These are phyloP conservation scores for Liolophura sinensis DNA, from an alignment of 1,140 invertebrate genomes.

Conservation along the genomic window DNA sequence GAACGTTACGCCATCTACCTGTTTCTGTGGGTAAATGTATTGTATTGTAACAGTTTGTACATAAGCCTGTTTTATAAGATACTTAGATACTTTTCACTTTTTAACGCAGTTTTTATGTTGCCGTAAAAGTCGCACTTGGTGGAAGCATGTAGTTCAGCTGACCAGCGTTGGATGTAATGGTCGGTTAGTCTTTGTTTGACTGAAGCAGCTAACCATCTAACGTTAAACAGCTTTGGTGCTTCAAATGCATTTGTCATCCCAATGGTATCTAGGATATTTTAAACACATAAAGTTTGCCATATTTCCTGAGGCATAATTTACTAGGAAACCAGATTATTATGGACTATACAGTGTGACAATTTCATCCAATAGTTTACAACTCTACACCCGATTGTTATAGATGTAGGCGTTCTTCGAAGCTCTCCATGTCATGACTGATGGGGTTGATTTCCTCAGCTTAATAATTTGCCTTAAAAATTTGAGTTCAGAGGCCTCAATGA, in stretches of 20 bases:
- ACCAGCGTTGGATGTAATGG: constrained; percentile 8
- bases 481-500: constrained; percentile 8
- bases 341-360: neutral
- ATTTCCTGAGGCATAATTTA: neutral
- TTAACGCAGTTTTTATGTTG: constrained; percentile 1
- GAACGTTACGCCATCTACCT: constrained; percentile 6
- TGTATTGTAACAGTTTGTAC: neutral
- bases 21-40: constrained; percentile 14
- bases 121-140: constrained; percentile 6
- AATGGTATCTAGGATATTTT: constrained; percentile 5
- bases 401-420: constrained; percentile 1
- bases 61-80: neutral
- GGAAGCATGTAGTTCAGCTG: neutral
- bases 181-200: neutral
- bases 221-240: neutral
- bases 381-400: constrained; percentile 7
- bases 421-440: constrained; percentile 12
- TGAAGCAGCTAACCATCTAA: neutral
- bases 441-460: constrained; percentile 8
- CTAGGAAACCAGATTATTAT: constrained; percentile 1
- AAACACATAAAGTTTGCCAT: constrained; percentile 1
- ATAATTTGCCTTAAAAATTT: constrained; percentile 9
- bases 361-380: constrained; percentile 11
- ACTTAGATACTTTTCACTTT: neutral
- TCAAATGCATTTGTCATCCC: constrained; percentile 3